phyloP scores from a whole-genome alignment of 1,140 invertebrate genomes.

The Carposina sasakii region DNA sequence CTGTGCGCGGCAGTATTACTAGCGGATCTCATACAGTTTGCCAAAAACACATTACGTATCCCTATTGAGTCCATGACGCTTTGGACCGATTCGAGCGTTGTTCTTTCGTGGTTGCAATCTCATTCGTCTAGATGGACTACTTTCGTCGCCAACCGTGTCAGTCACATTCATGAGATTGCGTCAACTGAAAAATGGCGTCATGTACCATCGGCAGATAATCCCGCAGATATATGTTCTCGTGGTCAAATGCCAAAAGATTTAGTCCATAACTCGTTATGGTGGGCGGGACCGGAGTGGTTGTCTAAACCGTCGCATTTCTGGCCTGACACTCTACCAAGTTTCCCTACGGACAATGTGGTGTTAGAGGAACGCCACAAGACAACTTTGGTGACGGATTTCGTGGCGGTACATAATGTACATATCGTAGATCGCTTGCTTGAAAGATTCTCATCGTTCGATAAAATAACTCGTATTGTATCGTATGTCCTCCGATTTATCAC shows the following conservation, averaged over 20 bases:
- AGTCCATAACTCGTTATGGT: slow-evolving; percentile 33
- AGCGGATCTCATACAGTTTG: slow-evolving; percentile 30
- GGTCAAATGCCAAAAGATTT: slow-evolving; percentile 33
- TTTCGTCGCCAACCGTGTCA: slow-evolving; percentile 52
- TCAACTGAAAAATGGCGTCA: slow-evolving; percentile 45
- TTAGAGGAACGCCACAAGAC: no score
- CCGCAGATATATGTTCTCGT: slow-evolving; percentile 52
- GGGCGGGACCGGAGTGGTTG: slow-evolving; percentile 40
- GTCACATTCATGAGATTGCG: slow-evolving; percentile 33
- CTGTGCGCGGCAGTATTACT: slow-evolving; percentile 55
- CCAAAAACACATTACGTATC: slow-evolving; percentile 17
- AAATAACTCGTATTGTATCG: no score
- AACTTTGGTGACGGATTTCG: no score
- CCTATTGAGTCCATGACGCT: slow-evolving; percentile 18
- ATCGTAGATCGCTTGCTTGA: no score
- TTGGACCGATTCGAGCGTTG: slow-evolving; percentile 53
- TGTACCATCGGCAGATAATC: slow-evolving; percentile 45
- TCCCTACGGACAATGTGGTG: no score
- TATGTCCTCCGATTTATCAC: no score
- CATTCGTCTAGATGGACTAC: slow-evolving; percentile 30
- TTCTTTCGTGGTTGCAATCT: slow-evolving; percentile 38
- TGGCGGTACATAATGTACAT: no score
- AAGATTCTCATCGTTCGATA: no score
- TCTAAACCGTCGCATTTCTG: slow-evolving; percentile 20
- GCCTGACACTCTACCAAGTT: slow-evolving; percentile 38